Evolutionary conservation across 2,113 vertebrate species (phyloP), one percentile per base, ranked within the genome.

Genomic region (Choloepus hoffmanni): DNA sequence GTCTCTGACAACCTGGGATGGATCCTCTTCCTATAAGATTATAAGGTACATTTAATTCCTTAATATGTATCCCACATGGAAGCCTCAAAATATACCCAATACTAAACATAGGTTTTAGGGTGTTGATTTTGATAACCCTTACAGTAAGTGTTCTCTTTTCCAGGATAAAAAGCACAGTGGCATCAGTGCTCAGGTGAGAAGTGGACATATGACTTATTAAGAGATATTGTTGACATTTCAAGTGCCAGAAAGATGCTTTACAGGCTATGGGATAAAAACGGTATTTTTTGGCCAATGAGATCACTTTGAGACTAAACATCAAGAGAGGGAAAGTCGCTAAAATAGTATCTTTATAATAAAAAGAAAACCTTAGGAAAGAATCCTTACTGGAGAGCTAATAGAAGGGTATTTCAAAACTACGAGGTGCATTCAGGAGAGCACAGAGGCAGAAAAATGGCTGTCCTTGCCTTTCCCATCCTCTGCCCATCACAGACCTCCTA

Each of bases 151-250:
- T 67, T 85, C 72, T 74, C 40, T 70, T 95, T 94, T 50, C 26
- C 26, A 60, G 23, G 70, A n/a, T 72, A 26, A 76, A 89, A 89
- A 43, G 10, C n/a, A 85, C 7, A 62, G 6, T 68, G 14, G 24
- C 40, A 43, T 90, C 92, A 43, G 43, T 24, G 40, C 53, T 97
- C 65, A 67, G 60, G 30, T 58, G 73, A 97, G 63, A 95, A 83
- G 85, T 53, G 86, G 68, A 60, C 58, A 19, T 79, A 36, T 95
- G 89, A 74, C 81, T 92, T 87, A 89, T 36, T 87, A 89, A 93
- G 81, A 92, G 68, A 90, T 36, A 82, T 12, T 84, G n/a, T 83
- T 91, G 83, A 40, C 14, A 68, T 88, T 92, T 95, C 82, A 89
- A 89, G 83, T 30, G 11, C 28, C 95, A 93, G 68, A 92, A 94